Evolutionary conservation across 2,797 vertebrate species (phyloP), one percentile per base, ranked within the genome.

Genomic region (Fratercula arctica): DNA sequence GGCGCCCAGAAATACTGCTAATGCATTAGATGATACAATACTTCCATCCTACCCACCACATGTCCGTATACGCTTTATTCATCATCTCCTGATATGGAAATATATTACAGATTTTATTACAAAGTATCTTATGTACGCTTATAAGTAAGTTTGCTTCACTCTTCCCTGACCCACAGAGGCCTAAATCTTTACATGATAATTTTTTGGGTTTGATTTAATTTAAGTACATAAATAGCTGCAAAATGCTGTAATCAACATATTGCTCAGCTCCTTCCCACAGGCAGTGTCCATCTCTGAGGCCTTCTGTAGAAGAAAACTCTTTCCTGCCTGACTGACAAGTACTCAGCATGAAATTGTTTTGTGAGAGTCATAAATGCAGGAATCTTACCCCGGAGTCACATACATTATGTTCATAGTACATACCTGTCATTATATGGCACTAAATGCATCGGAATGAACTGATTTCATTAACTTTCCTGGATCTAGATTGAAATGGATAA

Each of bases 311-410:
- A 9, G 17, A 75, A 77, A 88, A 17, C n/a, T 86, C 59, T 90
- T 93, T 76, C 54, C 50, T 87, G 56, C 57, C 57, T 95, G 73
- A 93, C 59, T 90, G 78, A 75, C 60, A 95, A 95, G 21, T 16
- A 45, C 39, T 66, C 13, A 0, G 48, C 43, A 31, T 54, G 41
- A 91, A 95, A 76, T 82, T 70, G 28, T n/a, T 93, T 69, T 23
- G 2, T 81, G 35, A 85, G 79, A 84, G 54, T 61, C 66, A 16
- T 89, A 93, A 97, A 95, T 28, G 54, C 39, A 53, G 16, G 86
- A 88, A 95, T 93, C 41, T 84, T 77, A 69, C 89, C 88, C 81
- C 35, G 90, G 93, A 96, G 91, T 60, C 82, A 85, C 64, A 91
- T 83, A 90, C 20, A 46, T 95, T 93, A 83, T 59, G 25, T 72